Evolutionary conservation across 2,113 vertebrate species (phyloP), one percentile per base, ranked within the genome.

Genomic region (Glaucidium brasilianum): DNA sequence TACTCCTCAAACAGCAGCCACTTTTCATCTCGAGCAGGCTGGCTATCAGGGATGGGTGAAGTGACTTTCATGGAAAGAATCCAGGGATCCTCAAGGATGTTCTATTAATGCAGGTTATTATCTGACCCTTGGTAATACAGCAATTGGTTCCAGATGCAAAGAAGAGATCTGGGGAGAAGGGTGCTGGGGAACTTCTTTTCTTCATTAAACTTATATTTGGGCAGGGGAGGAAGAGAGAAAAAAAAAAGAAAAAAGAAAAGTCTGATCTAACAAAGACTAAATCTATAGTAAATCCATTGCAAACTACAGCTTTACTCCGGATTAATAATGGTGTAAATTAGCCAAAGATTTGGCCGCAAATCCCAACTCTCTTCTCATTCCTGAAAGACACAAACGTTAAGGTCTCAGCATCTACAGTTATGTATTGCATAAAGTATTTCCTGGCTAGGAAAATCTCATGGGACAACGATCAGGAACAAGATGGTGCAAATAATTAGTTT

Each of bases 401-500:
- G 67, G 55, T 60, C 69, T 78, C n/a, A 76, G 68, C 35, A 66
- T 29, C 59, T 67, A 49, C 71, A 63, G 45, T 74, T 88, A 23
- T 62, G 64, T 39, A 53, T 77, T 85, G 43, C 82, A 63, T 41
- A 89, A 94, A 92, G 41, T 92, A 87, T 94, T 97, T 95, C 95
- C 93, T 90, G 88, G 30, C 39, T 72, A 41, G 69, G 50, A 58
- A 96, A 95, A 81, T 63, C 95, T 92, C 90, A 60, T 83, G 91
- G 97, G 82, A 92, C 90, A 82, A 43, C 0, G 11, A 96, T 74
- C 92, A 87, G 93, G 75, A 97, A 82, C 15, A 90, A 85, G 90
- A 92, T 34, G 83, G 86, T 91, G 73, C 93, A 96, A 92, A 94
- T 67, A 91, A 96, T 97, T 81, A 68, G 43, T 84, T 96, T 96